Evolutionary conservation across 2,888 invertebrate species (phyloP).

Genomic region (Orthonychiurus folsomi): DNA sequence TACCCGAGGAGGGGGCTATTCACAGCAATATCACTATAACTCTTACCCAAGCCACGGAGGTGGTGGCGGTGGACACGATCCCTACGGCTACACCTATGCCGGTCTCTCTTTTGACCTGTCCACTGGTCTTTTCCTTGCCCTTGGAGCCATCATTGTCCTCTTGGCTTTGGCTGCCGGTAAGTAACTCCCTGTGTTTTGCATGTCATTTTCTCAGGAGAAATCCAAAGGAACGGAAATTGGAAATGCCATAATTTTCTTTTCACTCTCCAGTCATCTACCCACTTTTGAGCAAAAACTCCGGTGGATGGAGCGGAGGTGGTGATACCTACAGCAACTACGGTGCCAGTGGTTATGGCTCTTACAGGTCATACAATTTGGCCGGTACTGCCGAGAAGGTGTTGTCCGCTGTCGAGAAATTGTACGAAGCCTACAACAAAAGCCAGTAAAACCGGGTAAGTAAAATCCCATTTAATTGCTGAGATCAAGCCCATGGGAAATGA

Average conservation of each 20-base stretch:
- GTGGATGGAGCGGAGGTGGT: slow-evolving; percentile 25
- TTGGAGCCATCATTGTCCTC: slow-evolving; percentile 41
- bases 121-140: slow-evolving; percentile 40
- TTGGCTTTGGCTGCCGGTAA: slow-evolving; percentile 40
- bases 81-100: slow-evolving; percentile 41
- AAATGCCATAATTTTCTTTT: not conserved
- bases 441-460: slow-evolving; percentile 35
- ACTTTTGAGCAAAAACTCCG: slow-evolving; percentile 40
- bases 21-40: slow-evolving; percentile 41
- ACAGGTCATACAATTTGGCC: slow-evolving; percentile 40
- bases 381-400: slow-evolving; percentile 39
- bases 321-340: slow-evolving; percentile 37
- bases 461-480: too few relatives aligned
- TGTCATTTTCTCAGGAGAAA: not conserved
- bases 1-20: slow-evolving; percentile 36
- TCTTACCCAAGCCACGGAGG: slow-evolving; percentile 31
- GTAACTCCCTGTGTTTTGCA: slow-evolving; percentile 4
- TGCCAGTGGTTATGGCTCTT: slow-evolving; percentile 36
- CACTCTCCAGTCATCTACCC: slow-evolving; percentile 39
- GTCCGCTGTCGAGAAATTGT: slow-evolving; percentile 38
- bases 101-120: slow-evolving; percentile 40
- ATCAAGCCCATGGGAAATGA: not conserved
- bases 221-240: not conserved
- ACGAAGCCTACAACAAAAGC: slow-evolving; percentile 40
- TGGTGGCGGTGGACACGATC: slow-evolving; percentile 35